These are phyloP conservation scores for Oreotrochilus melanogaster DNA, from an alignment of 2,113 vertebrate species.

Conservation along the genomic window DNA sequence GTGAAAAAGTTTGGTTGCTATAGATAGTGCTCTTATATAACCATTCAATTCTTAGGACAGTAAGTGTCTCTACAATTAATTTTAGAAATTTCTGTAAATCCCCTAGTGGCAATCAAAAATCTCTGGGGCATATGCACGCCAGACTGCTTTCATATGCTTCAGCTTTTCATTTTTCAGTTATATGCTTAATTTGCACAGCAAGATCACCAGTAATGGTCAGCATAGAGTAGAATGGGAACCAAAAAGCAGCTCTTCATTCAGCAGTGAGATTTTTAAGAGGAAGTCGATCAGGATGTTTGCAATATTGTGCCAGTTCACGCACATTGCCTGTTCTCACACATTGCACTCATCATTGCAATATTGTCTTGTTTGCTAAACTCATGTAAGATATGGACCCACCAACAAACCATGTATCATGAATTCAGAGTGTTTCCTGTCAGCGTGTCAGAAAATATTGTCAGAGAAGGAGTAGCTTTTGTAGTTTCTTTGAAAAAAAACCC, in stretches of 20 bases:
- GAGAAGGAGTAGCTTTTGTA: background rate
- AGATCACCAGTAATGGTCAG: background rate
- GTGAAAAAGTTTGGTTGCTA: background rate
- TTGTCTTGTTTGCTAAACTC: background rate
- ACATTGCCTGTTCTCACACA: no score
- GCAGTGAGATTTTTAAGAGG: background rate
- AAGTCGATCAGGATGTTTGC: background rate
- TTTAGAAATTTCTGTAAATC: background rate
- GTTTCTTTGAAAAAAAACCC: background rate
- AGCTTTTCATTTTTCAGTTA: background rate
- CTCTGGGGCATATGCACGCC: background rate
- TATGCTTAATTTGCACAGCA: background rate
- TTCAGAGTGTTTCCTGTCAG: background rate
- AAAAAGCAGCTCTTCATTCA: background rate
- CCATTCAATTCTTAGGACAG: background rate
- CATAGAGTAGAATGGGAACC: background rate
- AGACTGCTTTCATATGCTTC: background rate
- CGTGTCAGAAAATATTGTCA: background rate
- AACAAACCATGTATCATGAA: background rate
- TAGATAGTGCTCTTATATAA: background rate
- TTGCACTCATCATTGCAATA: background rate
- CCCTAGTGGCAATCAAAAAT: background rate
- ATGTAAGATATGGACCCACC: background rate
- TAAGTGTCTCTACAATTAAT: background rate
- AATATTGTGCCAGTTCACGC: background rate